Percentiles rank a stretch among this genome's conserved stretches.
These are phyloP conservation scores for Apis laboriosa DNA, from an alignment of 1,140 invertebrate species.

Conservation along the genomic window DNA sequence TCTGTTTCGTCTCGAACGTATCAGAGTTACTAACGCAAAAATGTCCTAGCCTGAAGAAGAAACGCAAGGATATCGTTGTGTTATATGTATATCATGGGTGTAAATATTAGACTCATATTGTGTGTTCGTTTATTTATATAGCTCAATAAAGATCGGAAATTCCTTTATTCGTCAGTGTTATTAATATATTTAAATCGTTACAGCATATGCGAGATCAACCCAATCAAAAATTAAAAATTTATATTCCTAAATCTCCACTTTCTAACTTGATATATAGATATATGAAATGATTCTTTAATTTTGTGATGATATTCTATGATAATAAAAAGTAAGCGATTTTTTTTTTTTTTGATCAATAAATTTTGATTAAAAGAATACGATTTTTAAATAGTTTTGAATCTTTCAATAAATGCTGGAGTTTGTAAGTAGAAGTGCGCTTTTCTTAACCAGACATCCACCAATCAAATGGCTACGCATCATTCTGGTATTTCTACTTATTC, in stretches of 20 bases:
- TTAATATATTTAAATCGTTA: background rate
- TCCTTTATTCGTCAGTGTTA: slow-evolving; percentile 18
- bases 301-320: background rate
- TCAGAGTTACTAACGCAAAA: slow-evolving; percentile 24
- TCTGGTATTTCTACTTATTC: slow-evolving; percentile 24
- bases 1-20: slow-evolving; percentile 30
- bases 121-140: slow-evolving; percentile 66
- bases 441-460: slow-evolving; percentile 40
- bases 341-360: background rate
- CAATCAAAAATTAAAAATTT: slow-evolving; percentile 18
- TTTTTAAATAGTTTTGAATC: background rate
- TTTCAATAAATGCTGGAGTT: slow-evolving; percentile 2
- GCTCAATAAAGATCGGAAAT: slow-evolving; percentile 56
- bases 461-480: slow-evolving; percentile 25
- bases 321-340: background rate
- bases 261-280: too few species aligned
- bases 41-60: slow-evolving; percentile 21
- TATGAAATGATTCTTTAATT: background rate
- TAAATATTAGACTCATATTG: slow-evolving; percentile 64
- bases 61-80: slow-evolving; percentile 45
- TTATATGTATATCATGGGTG: slow-evolving; percentile 48
- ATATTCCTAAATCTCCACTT: background rate
- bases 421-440: slow-evolving; percentile 38
- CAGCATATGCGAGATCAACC: background rate
- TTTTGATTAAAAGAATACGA: background rate